phyloP scores from a whole-genome alignment of 2,113 vertebrate genomes.

The Cynoglossus semilaevis region DNA sequence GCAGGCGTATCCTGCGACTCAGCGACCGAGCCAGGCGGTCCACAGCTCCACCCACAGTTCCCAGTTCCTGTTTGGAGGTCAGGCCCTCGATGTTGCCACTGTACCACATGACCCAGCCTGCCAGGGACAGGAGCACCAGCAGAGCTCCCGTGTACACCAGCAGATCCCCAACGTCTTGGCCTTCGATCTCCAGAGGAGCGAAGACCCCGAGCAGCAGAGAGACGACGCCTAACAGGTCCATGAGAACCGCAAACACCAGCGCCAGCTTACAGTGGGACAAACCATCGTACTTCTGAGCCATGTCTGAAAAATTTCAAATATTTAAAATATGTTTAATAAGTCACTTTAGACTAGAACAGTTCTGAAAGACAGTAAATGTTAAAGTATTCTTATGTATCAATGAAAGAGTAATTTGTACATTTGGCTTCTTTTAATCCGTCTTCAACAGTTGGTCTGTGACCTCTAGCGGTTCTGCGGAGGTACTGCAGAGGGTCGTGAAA shows the following conservation, averaged over 20 bases:
- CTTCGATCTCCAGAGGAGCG: constrained; percentile 78
- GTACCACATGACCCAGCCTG: constrained; percentile 91
- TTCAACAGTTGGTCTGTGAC: too few species aligned
- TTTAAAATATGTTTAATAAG: too few species aligned
- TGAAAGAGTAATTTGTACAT: too few species aligned
- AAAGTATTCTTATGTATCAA: too few species aligned
- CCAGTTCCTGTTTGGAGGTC: constrained; percentile 53
- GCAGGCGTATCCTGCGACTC: constrained; percentile 68
- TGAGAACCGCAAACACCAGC: constrained; percentile 80
- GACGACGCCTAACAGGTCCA: constrained; percentile 81
- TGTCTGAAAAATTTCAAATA: constrained; percentile 42
- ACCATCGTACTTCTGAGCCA: constrained; percentile 68
- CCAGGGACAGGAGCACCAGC: constrained; percentile 82
- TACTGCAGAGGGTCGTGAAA: too few species aligned
- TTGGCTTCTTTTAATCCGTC: too few species aligned
- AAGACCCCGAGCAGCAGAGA: constrained; percentile 84
- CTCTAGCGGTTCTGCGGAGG: too few species aligned
- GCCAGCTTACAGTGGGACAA: constrained; percentile 83
- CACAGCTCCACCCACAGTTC: constrained; percentile 56
- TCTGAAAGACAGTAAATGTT: too few species aligned
- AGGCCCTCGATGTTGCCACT: constrained; percentile 87
- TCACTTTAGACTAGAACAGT: too few species aligned
- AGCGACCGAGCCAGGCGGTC: constrained; percentile 70
- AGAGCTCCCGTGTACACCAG: constrained; percentile 85
- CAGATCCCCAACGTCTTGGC: constrained; percentile 85